Evolutionary conservation across 1,140 invertebrate genomes (phyloP), one percentile per base, ranked within the genome.

Genomic region (Mactra quadrangularis): DNA sequence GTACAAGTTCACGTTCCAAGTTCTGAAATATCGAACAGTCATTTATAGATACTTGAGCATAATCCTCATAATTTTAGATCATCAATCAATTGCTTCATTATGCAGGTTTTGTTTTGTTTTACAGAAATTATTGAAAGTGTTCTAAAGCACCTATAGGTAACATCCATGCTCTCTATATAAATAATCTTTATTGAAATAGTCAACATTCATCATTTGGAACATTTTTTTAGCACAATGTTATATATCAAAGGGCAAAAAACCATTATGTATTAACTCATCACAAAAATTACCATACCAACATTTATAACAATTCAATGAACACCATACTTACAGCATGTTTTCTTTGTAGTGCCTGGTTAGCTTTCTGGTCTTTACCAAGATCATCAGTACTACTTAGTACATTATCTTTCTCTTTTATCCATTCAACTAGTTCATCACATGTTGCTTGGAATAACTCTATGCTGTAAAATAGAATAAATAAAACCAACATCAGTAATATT

Each of bases 331-430:
- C 98, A 92, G 99, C 98, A 92, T 99, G 99, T 92, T 99, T 99
- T 13, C 98, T 95, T 94, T 95, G 98, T 17, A 99, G 92, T 0
- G 97, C 97, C 93, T 99, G 97, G 3, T 99, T 98, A 84, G 97
- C 98, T 29, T 98, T 98, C 55, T 99, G 94, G 92, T 99, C 99
- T 17, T 98, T 95, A 15, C 98, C 99, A 90, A 97, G 98, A 89
- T 99, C 99, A 89, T 99, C 98, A 0, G 97, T 97, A 0, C 97
- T 97, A 0, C 99, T 94, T 0, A 99, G 96, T 0, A 97, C 96
- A 91, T 99, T 98, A 72, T 90, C 87, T 93, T 99, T 99, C 93
- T 99, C 99, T 33, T 96, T 97, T 84, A 99, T 99, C 99, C 99
- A 99, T 27, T 98, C 97, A 90, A 99, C 97, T 11, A 98, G 98